Conservation (phyloP, 2,113 vertebrate genomes). For the Urocynchramus pylzowi region DNA sequence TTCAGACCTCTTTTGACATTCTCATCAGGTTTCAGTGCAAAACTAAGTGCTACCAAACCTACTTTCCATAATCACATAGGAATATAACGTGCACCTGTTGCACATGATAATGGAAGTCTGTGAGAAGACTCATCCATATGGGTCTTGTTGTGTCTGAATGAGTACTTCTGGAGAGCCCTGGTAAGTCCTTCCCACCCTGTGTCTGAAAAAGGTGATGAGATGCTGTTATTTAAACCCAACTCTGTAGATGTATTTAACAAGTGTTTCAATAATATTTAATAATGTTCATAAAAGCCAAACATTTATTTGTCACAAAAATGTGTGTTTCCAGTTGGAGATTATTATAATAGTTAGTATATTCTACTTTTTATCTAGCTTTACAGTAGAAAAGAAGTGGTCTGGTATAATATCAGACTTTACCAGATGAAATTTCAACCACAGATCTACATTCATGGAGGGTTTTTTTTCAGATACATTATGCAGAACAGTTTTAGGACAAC, state of each 20-base stretch:
- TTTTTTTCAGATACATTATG: background rate
- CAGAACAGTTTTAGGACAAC: background rate
- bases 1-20: background rate
- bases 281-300: background rate
- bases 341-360: background rate
- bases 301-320: background rate
- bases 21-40: background rate
- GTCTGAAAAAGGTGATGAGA: background rate
- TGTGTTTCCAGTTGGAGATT: background rate
- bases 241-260: background rate
- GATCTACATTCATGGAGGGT: rapidly evolving
- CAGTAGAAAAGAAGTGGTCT: background rate
- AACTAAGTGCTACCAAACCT: background rate
- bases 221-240: background rate
- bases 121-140: background rate
- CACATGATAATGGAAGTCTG: background rate
- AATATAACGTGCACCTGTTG: background rate
- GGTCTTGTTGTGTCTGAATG: background rate
- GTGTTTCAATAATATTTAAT: background rate
- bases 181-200: background rate
- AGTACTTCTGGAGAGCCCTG: background rate
- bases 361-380: background rate
- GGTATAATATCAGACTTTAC: background rate
- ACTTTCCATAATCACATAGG: background rate
- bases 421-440: background rate